These are phyloP conservation scores for Microcebus murinus DNA, from an alignment of 2,113 vertebrate species.

Conservation along the genomic window DNA sequence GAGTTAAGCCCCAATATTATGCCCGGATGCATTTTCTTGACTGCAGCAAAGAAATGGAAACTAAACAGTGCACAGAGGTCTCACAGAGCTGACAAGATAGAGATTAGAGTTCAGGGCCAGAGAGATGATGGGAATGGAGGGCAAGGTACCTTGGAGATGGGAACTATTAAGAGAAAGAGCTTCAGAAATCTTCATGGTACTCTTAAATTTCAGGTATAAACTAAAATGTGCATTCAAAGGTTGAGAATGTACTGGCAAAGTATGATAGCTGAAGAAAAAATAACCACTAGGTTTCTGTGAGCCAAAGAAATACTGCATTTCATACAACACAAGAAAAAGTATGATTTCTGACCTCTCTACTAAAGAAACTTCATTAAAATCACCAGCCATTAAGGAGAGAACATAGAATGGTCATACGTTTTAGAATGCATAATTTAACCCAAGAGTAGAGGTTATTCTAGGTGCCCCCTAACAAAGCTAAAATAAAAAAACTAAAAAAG, in stretches of 20 bases:
- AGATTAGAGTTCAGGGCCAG: neutral
- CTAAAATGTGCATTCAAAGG: neutral
- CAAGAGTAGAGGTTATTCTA: neutral
- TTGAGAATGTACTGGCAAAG: neutral
- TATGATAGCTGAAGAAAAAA: neutral
- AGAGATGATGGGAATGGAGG: neutral
- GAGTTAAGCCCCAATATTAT: neutral
- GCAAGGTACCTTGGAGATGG: too few relatives aligned
- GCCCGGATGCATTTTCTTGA: neutral
- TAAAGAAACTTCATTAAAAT: neutral
- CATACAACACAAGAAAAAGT: neutral
- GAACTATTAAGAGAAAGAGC: neutral
- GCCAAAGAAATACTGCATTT: neutral
- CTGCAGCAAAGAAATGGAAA: neutral
- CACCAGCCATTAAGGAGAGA: neutral
- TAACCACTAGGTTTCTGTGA: neutral
- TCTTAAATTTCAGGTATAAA: neutral
- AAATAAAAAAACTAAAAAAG: neutral
- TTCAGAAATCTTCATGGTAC: neutral
- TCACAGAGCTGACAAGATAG: accelerated
- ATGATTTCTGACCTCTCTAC: neutral
- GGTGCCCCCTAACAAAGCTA: neutral
- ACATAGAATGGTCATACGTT: neutral
- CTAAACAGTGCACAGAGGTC: accelerated
- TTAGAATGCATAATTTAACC: neutral